phyloP scores from a whole-genome alignment of 2,888 invertebrate species.

The Euspilapteryx auroguttella region DNA sequence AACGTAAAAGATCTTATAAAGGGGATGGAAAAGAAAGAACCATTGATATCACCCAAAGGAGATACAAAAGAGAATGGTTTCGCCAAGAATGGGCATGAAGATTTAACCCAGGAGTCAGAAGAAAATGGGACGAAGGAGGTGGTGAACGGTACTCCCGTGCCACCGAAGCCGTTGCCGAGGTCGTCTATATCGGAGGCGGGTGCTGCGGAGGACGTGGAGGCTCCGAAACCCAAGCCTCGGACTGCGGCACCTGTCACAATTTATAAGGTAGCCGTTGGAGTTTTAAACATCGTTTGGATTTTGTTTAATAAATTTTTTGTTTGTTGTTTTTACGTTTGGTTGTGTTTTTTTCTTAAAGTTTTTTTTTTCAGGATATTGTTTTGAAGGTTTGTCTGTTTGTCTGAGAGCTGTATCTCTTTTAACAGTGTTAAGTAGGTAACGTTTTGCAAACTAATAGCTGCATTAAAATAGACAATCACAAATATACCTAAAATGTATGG shows the following conservation, averaged over 20 bases:
- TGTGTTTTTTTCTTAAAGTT: too few relatives aligned
- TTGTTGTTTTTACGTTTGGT: too few relatives aligned
- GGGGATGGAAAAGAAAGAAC: constrained; percentile 57
- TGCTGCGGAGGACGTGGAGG: constrained; percentile 46
- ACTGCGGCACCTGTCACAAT: constrained; percentile 67
- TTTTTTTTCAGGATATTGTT: too few relatives aligned
- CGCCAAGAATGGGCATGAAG: constrained; percentile 22
- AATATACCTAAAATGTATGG: too few relatives aligned
- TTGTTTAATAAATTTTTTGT: constrained; percentile 3
- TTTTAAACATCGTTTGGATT: constrained; percentile 7
- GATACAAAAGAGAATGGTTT: constrained; percentile 43
- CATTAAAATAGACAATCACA: too few relatives aligned
- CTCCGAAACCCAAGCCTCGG: constrained; percentile 68
- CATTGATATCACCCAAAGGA: constrained; percentile 14
- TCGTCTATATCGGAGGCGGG: constrained; percentile 74
- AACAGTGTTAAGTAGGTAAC: too few relatives aligned
- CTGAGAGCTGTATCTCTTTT: background rate
- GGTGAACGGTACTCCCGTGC: constrained; percentile 40
- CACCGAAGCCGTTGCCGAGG: constrained; percentile 81
- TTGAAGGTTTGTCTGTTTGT: too few relatives aligned
- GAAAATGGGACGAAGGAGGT: constrained; percentile 11
- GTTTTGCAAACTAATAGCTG: too few relatives aligned
- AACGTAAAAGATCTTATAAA: constrained; percentile 65
- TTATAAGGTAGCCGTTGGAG: constrained; percentile 70
- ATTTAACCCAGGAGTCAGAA: constrained; percentile 9